Evolutionary conservation across 1,140 invertebrate genomes (phyloP), one percentile per base, ranked within the genome.

Genomic region (Ditylenchus dipsaci): DNA sequence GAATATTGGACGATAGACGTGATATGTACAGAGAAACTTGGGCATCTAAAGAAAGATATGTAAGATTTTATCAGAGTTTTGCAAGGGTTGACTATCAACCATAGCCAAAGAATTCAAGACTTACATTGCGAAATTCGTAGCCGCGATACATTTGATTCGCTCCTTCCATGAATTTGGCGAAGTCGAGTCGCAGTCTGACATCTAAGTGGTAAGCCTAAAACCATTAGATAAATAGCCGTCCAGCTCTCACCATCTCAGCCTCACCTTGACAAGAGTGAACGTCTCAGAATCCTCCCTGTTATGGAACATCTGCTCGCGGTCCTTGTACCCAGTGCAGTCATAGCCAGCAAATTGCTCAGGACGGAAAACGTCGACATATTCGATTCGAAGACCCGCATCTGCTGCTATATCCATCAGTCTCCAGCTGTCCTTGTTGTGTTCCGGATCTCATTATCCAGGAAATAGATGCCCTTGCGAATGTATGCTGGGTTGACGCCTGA

Each of bases 401-500:
- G 76, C 76, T 1, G 68, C 79, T 1, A 81, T 17, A 33, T 81
- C 66, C 21, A 71, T 42, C 21, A 68, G 42, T 38, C 71, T 60
- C 77, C 77, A 78, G 38, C 71, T 75, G 64, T 78, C 77, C 59
- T 75, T 71, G 0, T 69, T 47, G 30, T 78, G 77, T 13, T 33
- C n/a, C 11, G 78, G 19, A 62, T 53, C 11, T 38, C 33, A 33
- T 56, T 13, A 1, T 11, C n/a, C 3, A 26, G 8, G 38, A 42
- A 23, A 17, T 21, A 19, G 17, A 19, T n/a, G n/a, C 69, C 38
- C 21, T 27, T 30, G 9, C 17, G 26, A 29, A 72, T 63, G 42
- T 21, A 21, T 5, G 29, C 33, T 33, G 58, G 43, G 13, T 76
- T 56, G n/a, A 78, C 27, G 8, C 77, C 77, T 8, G 76, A 69